phyloP scores from a whole-genome alignment of 2,888 invertebrate genomes.

The Herminia tarsipennalis region DNA sequence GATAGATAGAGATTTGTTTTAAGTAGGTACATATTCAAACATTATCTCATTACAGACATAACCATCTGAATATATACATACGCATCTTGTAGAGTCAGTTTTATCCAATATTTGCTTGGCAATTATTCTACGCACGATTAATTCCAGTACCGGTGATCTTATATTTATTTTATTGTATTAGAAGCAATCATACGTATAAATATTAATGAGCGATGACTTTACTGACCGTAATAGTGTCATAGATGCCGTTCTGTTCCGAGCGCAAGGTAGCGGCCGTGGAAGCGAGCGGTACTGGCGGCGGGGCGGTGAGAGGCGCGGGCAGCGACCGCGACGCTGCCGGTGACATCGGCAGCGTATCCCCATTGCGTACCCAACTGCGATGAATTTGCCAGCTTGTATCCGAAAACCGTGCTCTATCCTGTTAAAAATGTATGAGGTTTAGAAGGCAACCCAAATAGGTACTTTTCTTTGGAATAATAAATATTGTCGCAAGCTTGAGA shows the following conservation, averaged over 20 bases:
- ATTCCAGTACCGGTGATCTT: not conserved
- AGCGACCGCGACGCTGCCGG: constrained; percentile 64
- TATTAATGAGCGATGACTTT: constrained; percentile 21
- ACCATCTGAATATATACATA: not conserved
- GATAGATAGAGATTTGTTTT: not conserved
- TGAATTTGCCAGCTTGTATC: constrained; percentile 92
- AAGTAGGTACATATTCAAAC: too few species aligned
- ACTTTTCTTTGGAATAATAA: constrained; percentile 3
- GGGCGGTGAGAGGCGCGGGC: constrained; percentile 52
- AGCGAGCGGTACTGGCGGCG: constrained; percentile 54
- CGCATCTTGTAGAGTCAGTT: not conserved
- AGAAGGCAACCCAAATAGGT: not conserved
- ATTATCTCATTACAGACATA: too few species aligned
- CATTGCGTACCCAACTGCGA: constrained; percentile 87
- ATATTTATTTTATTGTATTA: constrained; percentile 17
- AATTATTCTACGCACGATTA: constrained; percentile 11
- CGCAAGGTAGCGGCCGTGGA: constrained; percentile 55
- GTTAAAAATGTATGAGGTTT: constrained; percentile 44
- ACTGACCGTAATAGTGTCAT: constrained; percentile 80
- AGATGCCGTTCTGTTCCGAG: constrained; percentile 75
- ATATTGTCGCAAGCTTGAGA: not conserved
- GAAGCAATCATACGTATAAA: constrained; percentile 10
- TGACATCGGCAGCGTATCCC: constrained; percentile 72
- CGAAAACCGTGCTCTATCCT: constrained; percentile 89
- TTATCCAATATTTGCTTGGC: not conserved